Evolutionary conservation across 2,888 invertebrate genomes (phyloP).

Genomic region (Exocentrus adspersus): DNA sequence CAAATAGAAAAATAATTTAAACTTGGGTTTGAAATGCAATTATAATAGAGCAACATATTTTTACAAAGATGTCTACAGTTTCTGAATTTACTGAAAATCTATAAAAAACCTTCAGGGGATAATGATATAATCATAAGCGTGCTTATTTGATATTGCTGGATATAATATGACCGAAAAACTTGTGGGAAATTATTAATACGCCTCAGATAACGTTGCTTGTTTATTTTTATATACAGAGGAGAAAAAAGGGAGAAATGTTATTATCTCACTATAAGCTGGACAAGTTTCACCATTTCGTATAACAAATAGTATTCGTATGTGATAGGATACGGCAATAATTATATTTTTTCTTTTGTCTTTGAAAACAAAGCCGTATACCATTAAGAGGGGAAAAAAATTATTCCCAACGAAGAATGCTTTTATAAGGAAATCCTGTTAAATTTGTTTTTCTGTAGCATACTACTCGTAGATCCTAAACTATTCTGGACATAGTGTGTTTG

Average conservation of each 20-base stretch:
- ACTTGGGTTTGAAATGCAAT: too few species aligned
- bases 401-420: conserved; percentile 9
- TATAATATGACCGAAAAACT: too few species aligned
- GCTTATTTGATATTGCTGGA: too few species aligned
- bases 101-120: too few species aligned
- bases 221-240: neutral
- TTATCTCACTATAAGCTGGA: conserved; percentile 12
- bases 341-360: conserved; percentile 14
- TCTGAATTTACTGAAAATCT: too few species aligned
- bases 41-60: too few species aligned
- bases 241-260: conserved; percentile 5
- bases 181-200: too few species aligned
- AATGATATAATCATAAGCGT: too few species aligned
- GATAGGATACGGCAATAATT: conserved; percentile 14
- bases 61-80: too few species aligned
- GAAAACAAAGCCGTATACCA: conserved; percentile 25
- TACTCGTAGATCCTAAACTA: too few species aligned
- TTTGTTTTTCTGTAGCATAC: neutral
- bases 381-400: conserved; percentile 8
- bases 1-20: too few species aligned
- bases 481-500: too few species aligned
- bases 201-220: neutral
- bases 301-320: neutral
- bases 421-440: conserved; percentile 11
- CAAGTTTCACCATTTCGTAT: conserved; percentile 1